phyloP scores from a whole-genome alignment of 1,140 invertebrate species.

The Drosophila sp. region DNA sequence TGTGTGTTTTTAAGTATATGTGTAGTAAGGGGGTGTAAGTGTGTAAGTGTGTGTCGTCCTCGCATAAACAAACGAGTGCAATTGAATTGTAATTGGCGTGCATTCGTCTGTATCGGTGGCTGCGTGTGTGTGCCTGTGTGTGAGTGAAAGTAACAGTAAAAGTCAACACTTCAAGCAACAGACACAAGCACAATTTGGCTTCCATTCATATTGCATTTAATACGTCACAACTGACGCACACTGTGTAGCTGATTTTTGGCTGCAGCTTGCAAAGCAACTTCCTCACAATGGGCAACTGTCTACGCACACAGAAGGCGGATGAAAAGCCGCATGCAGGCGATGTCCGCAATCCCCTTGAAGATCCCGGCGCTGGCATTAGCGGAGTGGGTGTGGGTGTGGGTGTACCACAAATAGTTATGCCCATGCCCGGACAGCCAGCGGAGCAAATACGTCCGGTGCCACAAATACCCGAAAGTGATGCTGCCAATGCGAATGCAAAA shows the following conservation, averaged over 20 bases:
- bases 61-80: slow-evolving; percentile 68
- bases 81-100: slow-evolving; percentile 55
- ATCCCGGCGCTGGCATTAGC: slow-evolving; percentile 60
- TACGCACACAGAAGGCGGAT: slow-evolving; percentile 81
- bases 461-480: slow-evolving; percentile 87
- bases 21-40: no score
- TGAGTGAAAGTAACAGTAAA: slow-evolving; percentile 74
- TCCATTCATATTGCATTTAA: slow-evolving; percentile 78
- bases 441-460: slow-evolving; percentile 84
- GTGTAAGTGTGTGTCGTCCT: slow-evolving; percentile 32
- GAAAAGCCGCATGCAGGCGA: slow-evolving; percentile 72
- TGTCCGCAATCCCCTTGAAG: slow-evolving; percentile 67
- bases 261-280: slow-evolving; percentile 4
- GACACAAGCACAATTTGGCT: slow-evolving; percentile 45
- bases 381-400: slow-evolving; percentile 60
- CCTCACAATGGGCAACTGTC: slow-evolving; percentile 78
- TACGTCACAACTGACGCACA: slow-evolving; percentile 39
- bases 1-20: slow-evolving; percentile 7
- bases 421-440: slow-evolving; percentile 73
- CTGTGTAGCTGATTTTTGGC: slow-evolving; percentile 4
- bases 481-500: slow-evolving; percentile 89
- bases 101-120: slow-evolving; percentile 20
- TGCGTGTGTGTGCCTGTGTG: slow-evolving; percentile 25
- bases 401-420: slow-evolving; percentile 68
- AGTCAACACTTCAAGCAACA: slow-evolving; percentile 36